phyloP scores from a whole-genome alignment of 64 coral and sea anemone species.

The Platygyra sinensis region DNA sequence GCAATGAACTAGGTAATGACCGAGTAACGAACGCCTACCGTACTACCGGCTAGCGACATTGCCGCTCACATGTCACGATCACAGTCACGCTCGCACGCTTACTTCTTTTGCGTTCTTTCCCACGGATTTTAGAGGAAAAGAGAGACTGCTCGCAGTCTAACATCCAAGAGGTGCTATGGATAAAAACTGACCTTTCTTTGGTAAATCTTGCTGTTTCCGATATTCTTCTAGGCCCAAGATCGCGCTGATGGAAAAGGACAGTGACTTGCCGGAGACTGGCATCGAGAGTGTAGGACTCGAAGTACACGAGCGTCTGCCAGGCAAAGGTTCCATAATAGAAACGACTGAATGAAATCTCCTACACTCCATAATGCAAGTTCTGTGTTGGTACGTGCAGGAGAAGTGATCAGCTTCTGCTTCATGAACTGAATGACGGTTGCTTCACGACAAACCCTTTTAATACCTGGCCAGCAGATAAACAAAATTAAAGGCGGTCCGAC shows the following conservation, averaged over 20 bases:
- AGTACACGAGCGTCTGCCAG: not conserved
- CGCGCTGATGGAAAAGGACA: constrained; percentile 7
- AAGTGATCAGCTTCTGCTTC: not conserved
- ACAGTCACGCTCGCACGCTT: too few species aligned
- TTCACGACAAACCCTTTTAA: not conserved
- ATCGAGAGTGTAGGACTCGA: not conserved
- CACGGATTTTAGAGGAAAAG: not conserved
- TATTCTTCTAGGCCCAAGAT: not conserved
- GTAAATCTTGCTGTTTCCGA: not conserved
- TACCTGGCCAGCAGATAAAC: not conserved
- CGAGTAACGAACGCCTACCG: too few species aligned
- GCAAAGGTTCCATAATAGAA: not conserved
- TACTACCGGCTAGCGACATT: too few species aligned
- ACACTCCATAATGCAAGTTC: not conserved
- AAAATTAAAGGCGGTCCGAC: constrained; percentile 6
- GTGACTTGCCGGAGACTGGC: not conserved
- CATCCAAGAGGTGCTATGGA: not conserved
- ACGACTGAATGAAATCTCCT: not conserved
- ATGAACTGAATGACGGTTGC: not conserved
- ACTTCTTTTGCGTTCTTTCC: too few species aligned
- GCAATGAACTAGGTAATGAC: not conserved
- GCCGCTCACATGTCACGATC: too few species aligned
- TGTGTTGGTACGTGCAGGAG: not conserved
- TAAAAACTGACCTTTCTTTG: not conserved
- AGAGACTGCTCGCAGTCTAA: not conserved